A percentile compares a stretch with the other conserved stretches of the same genome.
Evolutionary conservation across 2,888 invertebrate species (phyloP).

Genomic region (Imbricaverruca yamaguchii): DNA sequence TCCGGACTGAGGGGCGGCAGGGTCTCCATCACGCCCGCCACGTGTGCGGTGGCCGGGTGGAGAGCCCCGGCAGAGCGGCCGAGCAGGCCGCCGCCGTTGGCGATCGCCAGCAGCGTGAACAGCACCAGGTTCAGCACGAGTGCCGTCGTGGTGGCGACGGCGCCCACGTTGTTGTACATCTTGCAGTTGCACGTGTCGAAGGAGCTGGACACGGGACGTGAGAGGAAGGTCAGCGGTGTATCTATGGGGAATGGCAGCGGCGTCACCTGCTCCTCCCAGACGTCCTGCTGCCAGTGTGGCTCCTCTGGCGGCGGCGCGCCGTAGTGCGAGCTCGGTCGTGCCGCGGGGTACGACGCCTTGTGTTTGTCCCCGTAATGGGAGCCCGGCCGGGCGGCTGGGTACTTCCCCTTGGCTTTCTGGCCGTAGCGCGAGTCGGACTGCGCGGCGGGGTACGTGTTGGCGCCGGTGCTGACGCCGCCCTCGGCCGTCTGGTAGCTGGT

Average conservation of each 20-base stretch:
- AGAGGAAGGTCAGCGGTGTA: background rate
- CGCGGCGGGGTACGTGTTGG: background rate
- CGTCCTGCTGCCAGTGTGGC: background rate
- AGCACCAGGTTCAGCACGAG: background rate
- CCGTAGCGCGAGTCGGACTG: background rate
- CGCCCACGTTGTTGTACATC: slow-evolving; percentile 10
- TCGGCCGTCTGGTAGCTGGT: background rate
- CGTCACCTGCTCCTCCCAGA: background rate
- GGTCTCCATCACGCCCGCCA: too few species aligned
- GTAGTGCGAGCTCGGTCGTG: background rate
- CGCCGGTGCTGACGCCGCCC: background rate
- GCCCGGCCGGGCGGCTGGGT: background rate
- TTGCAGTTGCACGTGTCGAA: background rate
- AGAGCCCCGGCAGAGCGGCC: background rate
- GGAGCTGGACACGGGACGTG: background rate
- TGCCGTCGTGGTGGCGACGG: background rate
- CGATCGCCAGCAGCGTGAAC: background rate
- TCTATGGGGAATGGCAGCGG: background rate
- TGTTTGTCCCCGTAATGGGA: background rate
- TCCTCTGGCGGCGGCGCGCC: background rate
- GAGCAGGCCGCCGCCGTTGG: slow-evolving; percentile 11
- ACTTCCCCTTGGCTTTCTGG: background rate
- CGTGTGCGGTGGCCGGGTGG: background rate
- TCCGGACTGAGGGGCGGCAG: slow-evolving; percentile 11
- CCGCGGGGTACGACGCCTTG: background rate